Base-by-base conservation (phyloP, 1,140 invertebrate genomes). In the Drosophila elegans region DNA sequence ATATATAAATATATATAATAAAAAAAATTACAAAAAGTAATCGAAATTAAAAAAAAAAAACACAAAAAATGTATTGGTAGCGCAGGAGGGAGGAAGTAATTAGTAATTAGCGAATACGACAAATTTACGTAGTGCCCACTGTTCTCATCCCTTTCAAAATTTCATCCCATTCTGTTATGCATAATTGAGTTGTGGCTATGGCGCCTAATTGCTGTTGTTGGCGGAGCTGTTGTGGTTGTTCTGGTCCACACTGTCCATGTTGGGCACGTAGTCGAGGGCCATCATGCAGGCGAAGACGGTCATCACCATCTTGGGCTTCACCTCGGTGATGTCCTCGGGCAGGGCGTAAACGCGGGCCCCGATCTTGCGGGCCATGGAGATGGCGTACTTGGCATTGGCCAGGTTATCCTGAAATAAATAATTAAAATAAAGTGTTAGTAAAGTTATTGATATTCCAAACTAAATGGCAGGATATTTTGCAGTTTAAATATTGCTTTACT, bases 241-340 rank as follows among this genome's bases (percentile, higher is more conserved):
- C 78, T 92, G 90, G 53, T 91, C 91, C 1, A 92, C 91, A 49
- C 91, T 92, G 63, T 97, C 96, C 96, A 97, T 96, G 85, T 96
- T 96, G 56, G 97, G 97, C 83, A 98, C 95, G 93, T 98, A 98
- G 93, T 98, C 98, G 89, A 97, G 95, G 16, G 98, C 97, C 98
- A 99, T 99, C 67, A 99, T 94, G 92, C 98, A 99, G 27, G 99
- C 98, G 94, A 99, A 99, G 48, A 99, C 97, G 5, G 99, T 99
- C 98, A 99, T 98, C 25, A 99, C 97, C 98, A 99, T 99, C 94
- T 99, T 99, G 32, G 96, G 97, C 93, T 99, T 99, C 2, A 98
- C 96, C 94, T 99, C 98, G 3, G 98, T 97, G 83, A 99, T 99
- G 93, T 99, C 99, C 93, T 99, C 99, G n/a, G 99, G 98, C 61